Evolutionary conservation across 1,140 invertebrate species (phyloP), one percentile per base, ranked within the genome.

Genomic region (Metopolophium dirhodum): DNA sequence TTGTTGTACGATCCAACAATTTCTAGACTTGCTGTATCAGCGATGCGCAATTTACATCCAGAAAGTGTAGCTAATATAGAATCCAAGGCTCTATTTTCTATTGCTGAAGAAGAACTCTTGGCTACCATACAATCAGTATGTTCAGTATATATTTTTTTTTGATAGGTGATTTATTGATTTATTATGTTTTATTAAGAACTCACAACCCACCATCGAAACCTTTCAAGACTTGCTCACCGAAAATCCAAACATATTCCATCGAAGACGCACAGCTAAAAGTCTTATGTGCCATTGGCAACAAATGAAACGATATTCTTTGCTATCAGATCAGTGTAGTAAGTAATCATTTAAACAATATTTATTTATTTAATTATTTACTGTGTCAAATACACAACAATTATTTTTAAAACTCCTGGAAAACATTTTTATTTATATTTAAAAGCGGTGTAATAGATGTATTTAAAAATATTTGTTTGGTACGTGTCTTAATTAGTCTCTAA

Each of bases 41-140:
- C 99, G 0, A 99, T 99, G 97, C 96, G 98, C 68, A 98, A 99
- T 96, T 96, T 99, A 86, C 98, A 99, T 96, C 98, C 98, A 3
- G 98, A 99, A 95, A 96, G 98, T 87, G 97, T 99, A 57, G 96
- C 97, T 20, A 96, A 97, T 94, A 97, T 99, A 30, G 98, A 99
- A 95, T 97, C 98, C 87, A 97, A 97, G 95, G 98, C 98, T 14
- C 95, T 99, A 8, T 99, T 98, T 95, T 98, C 98, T 94, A 97
- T 97, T 94, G 96, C 97, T 90, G 99, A 99, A 95, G 98, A 99
- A 95, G 97, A 98, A 94, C 95, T 99, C 23, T 95, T 99, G 18
- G 97, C 97, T 87, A 97, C 97, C 68, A 96, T 99, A 57, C 96
- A 97, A 95, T 98, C 97, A 94, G 98, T 99, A 96, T 96, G 97